Evolutionary conservation across 2,888 invertebrate genomes (phyloP).

Genomic region (Osmoderma eremita): DNA sequence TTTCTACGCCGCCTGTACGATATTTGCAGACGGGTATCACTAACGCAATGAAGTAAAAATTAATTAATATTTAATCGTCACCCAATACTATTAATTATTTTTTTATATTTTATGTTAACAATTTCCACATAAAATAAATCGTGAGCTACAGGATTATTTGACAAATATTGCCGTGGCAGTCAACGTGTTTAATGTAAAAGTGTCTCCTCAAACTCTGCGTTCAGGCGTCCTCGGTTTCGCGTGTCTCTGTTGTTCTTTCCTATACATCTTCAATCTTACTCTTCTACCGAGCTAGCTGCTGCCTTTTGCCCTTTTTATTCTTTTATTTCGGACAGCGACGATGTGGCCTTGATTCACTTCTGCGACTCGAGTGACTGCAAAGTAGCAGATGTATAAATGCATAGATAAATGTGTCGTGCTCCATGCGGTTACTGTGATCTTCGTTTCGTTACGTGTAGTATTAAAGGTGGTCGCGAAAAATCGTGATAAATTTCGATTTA

Average conservation of each 20-base stretch:
- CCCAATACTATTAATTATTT: no score
- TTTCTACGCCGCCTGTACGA: no score
- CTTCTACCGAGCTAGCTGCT: conserved; percentile 23
- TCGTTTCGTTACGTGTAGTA: no score
- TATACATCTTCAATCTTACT: conserved; percentile 30
- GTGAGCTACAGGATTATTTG: no score
- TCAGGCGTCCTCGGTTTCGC: conserved; percentile 18
- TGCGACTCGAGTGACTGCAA: neutral
- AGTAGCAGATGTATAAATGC: neutral
- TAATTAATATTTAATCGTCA: no score
- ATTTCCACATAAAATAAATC: no score
- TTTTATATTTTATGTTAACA: no score
- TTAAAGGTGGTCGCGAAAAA: no score
- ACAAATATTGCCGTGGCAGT: no score
- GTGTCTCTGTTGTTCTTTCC: conserved; percentile 23
- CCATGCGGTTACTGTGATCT: neutral
- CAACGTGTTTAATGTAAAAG: conserved; percentile 42
- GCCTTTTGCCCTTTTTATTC: conserved; percentile 20
- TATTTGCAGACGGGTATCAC: no score
- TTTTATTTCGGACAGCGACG: conserved; percentile 22
- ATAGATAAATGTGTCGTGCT: conserved; percentile 26
- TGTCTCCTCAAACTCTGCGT: conserved; percentile 22
- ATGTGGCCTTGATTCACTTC: conserved; percentile 33
- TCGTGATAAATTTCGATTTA: no score
- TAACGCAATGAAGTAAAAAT: no score